Base-by-base conservation (phyloP, 2,888 invertebrate species). In the Polydesmus complanatus region DNA sequence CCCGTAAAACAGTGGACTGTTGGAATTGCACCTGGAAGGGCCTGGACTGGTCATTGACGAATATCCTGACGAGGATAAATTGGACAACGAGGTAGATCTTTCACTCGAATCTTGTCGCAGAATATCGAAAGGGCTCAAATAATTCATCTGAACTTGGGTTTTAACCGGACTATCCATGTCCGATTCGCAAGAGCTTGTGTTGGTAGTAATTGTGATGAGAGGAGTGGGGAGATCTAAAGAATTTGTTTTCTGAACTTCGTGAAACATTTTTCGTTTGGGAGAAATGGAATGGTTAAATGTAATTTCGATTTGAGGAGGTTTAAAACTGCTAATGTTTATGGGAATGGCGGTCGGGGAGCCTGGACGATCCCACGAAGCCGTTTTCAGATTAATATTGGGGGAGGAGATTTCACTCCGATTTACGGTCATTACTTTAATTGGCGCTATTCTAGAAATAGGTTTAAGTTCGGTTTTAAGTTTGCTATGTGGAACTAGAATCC, bases 31-130 rank as follows among this genome's bases (percentile, higher is more conserved):
- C 64, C 88, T 77, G 1, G 87, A 87, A 2, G 87, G 85, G 0
- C 86, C 87, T 0, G 88, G 88, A 73, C 86, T 86, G 0, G 88
- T 86, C 84, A 88, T 87, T 1, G 87, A 88, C 65, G 86, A 86
- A 72, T 88, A 88, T 8, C 88, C 88, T 0, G 87, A 88, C 8
- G 88, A 87, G 65, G 87, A 87, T 50, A 88, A 76, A 72, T 88
- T 88, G 1, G 87, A 87, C 74, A 88, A 87, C 0, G 88, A 88
- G 18, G 86, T 85, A 1, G 84, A 85, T 66, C 87, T 79, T 69
- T 86, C 85, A 18, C 68, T 67, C 11, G 67, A 65, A 37, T 37
- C 37, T 1, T 85, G 82, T 18, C 64, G 51, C 27, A 63, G 27
- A 18, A 60, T 19, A 27, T 59, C 64, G 71, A 87, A 87, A 0